Base-by-base conservation (phyloP, 1,140 invertebrate genomes). In the Bombyx mandarina region DNA sequence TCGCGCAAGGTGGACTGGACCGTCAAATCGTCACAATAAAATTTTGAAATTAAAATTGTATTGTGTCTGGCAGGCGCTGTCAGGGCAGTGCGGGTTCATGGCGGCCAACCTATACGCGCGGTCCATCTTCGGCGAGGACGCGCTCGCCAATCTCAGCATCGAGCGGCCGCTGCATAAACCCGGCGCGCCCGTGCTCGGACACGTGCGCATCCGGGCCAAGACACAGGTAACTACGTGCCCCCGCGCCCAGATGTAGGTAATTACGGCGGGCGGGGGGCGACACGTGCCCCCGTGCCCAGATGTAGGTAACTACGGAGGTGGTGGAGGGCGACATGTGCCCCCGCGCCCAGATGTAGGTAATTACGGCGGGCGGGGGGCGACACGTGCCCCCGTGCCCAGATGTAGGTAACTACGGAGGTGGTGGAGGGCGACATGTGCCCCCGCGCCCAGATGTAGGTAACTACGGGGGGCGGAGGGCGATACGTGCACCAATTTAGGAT, bases 51-150 rank as follows among this genome's bases (percentile, higher is more conserved):
- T 35, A 5, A 35, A 35, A 35, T 35, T 2, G 2, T 35, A 1
- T 35, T 35, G 26, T 35, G 2, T 35, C 8, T 18, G 43, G 52
- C 7, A 94, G 93, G 97, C 97, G 18, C 84, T 99, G 45, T 94
- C 94, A 7, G 98, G 98, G 1, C 96, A 99, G 72, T 99, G 98
- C 87, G 97, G 98, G 10, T 99, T 99, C 86, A 97, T 99, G 95
- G 98, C 98, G 45, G 99, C 98, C 45, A 99, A 99, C 79, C 94
- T 99, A 90, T 99, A 99, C 89, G 98, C 98, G 45, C 88, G 97
- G 75, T 99, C 98, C 3, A 99, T 99, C 76, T 99, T 99, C 88
- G 99, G 99, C 3, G 98, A 99, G 89, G 98, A 99, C 88, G 98
- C 98, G 3, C 88, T 99, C 59, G 98, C 98, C 52, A 99, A 99